Evolutionary conservation across 1,140 invertebrate species (phyloP).

Genomic region (Glomeris maerens): DNA sequence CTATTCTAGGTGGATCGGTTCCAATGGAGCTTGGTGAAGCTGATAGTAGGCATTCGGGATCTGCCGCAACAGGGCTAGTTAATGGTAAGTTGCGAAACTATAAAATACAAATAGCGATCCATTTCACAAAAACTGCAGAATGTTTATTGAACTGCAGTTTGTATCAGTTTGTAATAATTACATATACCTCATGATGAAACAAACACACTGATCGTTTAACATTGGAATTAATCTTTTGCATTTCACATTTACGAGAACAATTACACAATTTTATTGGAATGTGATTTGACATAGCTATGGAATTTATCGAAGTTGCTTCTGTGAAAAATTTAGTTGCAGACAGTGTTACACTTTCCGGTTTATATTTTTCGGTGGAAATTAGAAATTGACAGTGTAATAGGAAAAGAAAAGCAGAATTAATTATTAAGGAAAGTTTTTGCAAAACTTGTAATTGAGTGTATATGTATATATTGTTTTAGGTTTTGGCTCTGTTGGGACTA

Average conservation of each 20-base stretch:
- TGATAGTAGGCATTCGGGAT: conserved; percentile 32
- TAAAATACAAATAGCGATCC: background rate
- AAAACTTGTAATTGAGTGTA: background rate
- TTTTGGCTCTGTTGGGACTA: conserved; percentile 37
- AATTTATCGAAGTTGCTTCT: background rate
- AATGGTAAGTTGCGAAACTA: conserved; percentile 23
- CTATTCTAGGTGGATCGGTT: conserved; percentile 36
- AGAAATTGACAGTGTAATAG: background rate
- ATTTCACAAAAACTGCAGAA: background rate
- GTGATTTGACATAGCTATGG: too few species aligned
- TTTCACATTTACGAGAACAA: too few species aligned
- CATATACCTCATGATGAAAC: too few species aligned
- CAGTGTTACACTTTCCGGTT: background rate
- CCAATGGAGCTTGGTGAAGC: conserved; percentile 35
- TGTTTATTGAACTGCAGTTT: too few species aligned
- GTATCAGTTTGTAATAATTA: too few species aligned
- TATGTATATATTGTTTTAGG: conserved; percentile 10
- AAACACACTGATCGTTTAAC: too few species aligned
- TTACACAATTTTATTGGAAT: too few species aligned
- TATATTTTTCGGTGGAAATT: background rate
- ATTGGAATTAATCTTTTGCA: too few species aligned
- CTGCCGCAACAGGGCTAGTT: conserved; percentile 35
- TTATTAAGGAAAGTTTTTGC: background rate
- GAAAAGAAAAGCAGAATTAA: background rate
- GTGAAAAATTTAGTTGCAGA: background rate